Evolutionary conservation across 2,113 vertebrate species (phyloP), one percentile per base, ranked within the genome.

Genomic region (Tyrannus savana): DNA sequence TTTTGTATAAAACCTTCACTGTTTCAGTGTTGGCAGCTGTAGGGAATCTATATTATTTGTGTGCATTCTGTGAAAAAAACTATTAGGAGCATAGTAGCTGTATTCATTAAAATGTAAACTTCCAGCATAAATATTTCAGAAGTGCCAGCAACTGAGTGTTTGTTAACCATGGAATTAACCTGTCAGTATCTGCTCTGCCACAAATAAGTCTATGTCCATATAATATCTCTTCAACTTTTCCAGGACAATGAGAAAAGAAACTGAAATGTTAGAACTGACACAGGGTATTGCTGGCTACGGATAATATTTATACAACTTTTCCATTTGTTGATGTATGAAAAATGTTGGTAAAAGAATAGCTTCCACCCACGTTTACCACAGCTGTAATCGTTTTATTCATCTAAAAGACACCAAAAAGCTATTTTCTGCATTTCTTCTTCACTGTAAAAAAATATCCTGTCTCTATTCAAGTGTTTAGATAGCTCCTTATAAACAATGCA

Each of bases 1-100:
- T 97, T 97, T 95, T 93, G 59, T 94, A 98, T 96, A 98, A 98
- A 97, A 95, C 95, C 87, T 97, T 89, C 96, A 97, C 98, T 98
- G 98, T 99, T 98, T 97, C 89, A 87, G 76, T 96, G 78, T 98
- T 98, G 98, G 98, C 98, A 97, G 93, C 96, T 96, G 95, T 98
- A 97, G 97, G 97, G 97, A 98, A 98, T 98, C 97, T 97, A 93
- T 98, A 98, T 97, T 98, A 98, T 98, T 98, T 96, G 97, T 98
- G 96, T 97, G 97, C 94, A 97, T 97, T 97, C 96, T 98, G 97
- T 98, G 97, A 98, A 98, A 97, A 90, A 97, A 98, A 96, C 86
- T 96, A 97, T 97, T 97, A 97, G 73, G 92, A 97, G 56, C 94
- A 98, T 97, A 98, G 96, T 96, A 97, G 97, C 95, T 92, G 95